Evolutionary conservation across 2,888 invertebrate species (phyloP).

Genomic region (Neoascia interrupta): DNA sequence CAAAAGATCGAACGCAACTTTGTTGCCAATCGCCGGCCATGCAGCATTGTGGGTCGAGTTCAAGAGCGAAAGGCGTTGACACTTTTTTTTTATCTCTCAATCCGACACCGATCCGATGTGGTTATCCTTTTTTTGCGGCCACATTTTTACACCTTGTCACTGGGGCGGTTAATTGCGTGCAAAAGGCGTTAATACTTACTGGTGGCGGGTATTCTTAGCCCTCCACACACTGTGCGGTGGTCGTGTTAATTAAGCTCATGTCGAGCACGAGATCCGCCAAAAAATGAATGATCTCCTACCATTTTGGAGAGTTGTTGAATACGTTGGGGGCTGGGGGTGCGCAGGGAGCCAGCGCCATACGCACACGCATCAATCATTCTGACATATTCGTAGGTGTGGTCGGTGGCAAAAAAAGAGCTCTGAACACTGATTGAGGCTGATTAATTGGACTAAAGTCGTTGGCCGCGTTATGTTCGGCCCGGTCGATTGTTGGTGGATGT

Average conservation of each 20-base stretch:
- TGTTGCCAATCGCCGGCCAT: too few relatives aligned
- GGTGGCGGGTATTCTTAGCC: not conserved
- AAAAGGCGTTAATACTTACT: conserved; percentile 23
- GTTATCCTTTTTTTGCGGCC: too few relatives aligned
- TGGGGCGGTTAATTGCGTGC: conserved; percentile 28
- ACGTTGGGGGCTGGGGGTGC: too few relatives aligned
- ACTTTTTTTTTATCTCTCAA: too few relatives aligned
- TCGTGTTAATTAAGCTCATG: conserved; percentile 26
- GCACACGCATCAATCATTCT: conserved; percentile 56
- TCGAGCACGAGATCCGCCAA: conserved; percentile 1
- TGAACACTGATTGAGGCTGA: conserved; percentile 55
- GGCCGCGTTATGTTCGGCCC: conserved; percentile 19
- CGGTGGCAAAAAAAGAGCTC: conserved; percentile 8
- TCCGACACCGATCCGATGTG: too few relatives aligned
- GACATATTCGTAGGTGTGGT: conserved; percentile 54
- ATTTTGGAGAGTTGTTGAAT: too few relatives aligned
- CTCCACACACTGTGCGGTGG: not conserved
- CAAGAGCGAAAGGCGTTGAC: too few relatives aligned
- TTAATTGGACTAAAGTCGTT: conserved; percentile 56
- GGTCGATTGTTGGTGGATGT: conserved; percentile 11
- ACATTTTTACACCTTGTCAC: too few relatives aligned
- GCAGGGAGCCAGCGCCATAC: too few relatives aligned
- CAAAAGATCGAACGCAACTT: too few relatives aligned
- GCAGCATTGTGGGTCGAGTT: too few relatives aligned
- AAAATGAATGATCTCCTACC: conserved; percentile 7